These are phyloP conservation scores for Philereme vetulata DNA, from an alignment of 2,888 invertebrate genomes.

Conservation along the genomic window DNA sequence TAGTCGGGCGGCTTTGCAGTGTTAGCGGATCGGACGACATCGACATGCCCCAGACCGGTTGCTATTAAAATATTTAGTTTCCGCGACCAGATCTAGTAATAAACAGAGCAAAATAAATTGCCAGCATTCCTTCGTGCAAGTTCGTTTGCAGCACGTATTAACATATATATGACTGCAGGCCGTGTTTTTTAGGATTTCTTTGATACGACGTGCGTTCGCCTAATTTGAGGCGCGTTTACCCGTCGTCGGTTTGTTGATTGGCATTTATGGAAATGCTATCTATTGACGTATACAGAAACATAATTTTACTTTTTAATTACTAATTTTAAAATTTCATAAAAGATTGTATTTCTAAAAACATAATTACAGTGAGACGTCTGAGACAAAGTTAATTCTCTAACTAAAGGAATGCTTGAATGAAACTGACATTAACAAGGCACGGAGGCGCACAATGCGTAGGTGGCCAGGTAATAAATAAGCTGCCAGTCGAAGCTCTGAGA, in stretches of 20 bases:
- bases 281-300: background rate
- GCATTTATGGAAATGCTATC: slow-evolving; percentile 25
- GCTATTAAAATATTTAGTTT: slow-evolving; percentile 24
- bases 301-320: too few species aligned
- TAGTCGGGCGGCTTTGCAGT: slow-evolving; percentile 7
- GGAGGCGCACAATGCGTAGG: too few species aligned
- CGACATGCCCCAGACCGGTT: slow-evolving; percentile 25
- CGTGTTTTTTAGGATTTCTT: slow-evolving; percentile 12
- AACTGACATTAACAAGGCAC: too few species aligned
- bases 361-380: too few species aligned
- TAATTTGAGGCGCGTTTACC: slow-evolving; percentile 25
- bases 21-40: slow-evolving; percentile 18
- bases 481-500: too few species aligned
- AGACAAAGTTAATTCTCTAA: too few species aligned
- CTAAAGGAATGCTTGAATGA: too few species aligned
- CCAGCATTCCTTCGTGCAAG: slow-evolving; percentile 27
- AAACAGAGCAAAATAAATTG: slow-evolving; percentile 36
- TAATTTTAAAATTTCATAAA: too few species aligned
- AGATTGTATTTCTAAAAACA: too few species aligned
- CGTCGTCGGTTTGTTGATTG: slow-evolving; percentile 18
- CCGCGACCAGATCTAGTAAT: slow-evolving; percentile 25
- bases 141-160: slow-evolving; percentile 5
- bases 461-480: too few species aligned
- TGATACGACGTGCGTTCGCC: slow-evolving; percentile 12
- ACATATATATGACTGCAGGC: background rate